phyloP scores from a whole-genome alignment of 2,113 vertebrate species.

The Tragelaphus scriptus region DNA sequence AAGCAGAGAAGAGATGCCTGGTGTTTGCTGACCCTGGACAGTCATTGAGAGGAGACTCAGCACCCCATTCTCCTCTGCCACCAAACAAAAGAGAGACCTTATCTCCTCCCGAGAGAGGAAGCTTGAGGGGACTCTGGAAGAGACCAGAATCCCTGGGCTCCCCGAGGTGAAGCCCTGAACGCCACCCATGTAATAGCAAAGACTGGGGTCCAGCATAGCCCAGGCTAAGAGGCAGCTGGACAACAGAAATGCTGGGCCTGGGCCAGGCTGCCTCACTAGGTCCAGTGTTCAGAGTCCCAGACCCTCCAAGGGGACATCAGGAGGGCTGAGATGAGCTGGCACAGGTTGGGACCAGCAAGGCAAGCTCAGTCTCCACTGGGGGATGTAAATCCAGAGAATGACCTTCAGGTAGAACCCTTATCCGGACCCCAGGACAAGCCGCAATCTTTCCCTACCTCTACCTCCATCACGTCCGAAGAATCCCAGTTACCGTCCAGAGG shows the following conservation, averaged over 20 bases:
- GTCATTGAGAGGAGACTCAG: neutral
- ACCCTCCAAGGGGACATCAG: neutral
- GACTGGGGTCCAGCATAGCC: neutral
- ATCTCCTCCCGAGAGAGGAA: neutral
- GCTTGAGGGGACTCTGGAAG: neutral
- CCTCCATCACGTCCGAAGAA: neutral
- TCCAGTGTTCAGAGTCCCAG: neutral
- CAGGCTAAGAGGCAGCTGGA: neutral
- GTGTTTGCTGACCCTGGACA: neutral
- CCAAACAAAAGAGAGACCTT: neutral
- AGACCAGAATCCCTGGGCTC: neutral
- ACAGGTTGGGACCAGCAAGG: too few species aligned
- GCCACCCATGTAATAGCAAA: neutral
- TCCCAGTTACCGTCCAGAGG: neutral
- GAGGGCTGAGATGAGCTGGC: neutral
- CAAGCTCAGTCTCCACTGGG: neutral
- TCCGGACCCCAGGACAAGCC: neutral
- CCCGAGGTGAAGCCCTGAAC: fast-evolving
- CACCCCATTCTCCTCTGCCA: neutral
- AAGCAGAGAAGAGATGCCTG: neutral
- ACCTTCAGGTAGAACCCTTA: neutral
- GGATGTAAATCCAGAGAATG: neutral
- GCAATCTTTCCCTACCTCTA: too few species aligned
- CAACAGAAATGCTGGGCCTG: neutral
- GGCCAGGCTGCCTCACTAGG: neutral